Evolutionary conservation across 2,113 vertebrate species (phyloP).

Genomic region (Typhlomys cinereus): DNA sequence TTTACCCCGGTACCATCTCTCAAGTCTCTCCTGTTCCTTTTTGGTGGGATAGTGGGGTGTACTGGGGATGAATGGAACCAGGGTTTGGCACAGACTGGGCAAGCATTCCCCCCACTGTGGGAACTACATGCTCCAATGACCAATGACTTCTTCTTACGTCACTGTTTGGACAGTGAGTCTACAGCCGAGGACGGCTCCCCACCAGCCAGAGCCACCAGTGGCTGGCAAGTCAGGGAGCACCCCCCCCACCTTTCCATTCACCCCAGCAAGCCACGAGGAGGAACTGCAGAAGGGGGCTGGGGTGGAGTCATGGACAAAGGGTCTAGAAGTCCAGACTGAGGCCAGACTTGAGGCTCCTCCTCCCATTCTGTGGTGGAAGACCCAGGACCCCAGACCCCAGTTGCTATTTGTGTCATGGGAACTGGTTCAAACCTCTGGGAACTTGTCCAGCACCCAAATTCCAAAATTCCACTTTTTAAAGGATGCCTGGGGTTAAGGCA

Average conservation of each 20-base stretch:
- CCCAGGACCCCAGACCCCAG: not conserved
- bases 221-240: not conserved
- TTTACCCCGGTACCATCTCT: too few species aligned
- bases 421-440: not conserved
- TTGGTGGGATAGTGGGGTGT: too few species aligned
- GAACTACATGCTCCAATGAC: too few species aligned
- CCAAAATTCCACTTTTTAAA: not conserved
- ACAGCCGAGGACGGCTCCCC: not conserved
- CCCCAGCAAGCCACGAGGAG: not conserved
- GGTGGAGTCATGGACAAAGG: not conserved
- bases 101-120: too few species aligned
- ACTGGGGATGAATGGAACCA: too few species aligned
- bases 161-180: not conserved
- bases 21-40: too few species aligned
- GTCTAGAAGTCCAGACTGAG: not conserved
- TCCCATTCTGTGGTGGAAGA: not conserved
- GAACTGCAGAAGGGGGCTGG: too few species aligned
- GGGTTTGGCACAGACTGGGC: too few species aligned
- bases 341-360: not conserved
- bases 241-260: too few species aligned
- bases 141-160: too few species aligned
- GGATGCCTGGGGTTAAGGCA: not conserved
- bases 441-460: not conserved
- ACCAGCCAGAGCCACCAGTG: accelerated
- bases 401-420: not conserved